Evolutionary conservation across 2,888 invertebrate species (phyloP).

Genomic region (Chaitophorus viminalis): DNA sequence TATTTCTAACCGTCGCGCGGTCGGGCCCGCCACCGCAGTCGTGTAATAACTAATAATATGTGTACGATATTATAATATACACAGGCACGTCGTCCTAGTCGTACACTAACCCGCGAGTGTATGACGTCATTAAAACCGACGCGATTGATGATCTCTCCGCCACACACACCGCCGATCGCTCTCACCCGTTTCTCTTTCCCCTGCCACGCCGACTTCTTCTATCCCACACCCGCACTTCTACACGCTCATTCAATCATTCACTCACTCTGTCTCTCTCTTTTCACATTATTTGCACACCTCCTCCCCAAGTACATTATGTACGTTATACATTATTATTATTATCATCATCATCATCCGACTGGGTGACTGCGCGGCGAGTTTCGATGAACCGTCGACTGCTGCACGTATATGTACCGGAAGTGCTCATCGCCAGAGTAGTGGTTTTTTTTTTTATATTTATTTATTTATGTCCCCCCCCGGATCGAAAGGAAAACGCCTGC

Average conservation of each 20-base stretch:
- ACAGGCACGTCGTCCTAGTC: background rate
- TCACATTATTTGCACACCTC: background rate
- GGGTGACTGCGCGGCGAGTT: conserved; percentile 12
- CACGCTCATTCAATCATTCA: too few species aligned
- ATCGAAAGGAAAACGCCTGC: background rate
- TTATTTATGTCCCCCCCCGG: background rate
- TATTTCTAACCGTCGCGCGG: conserved; percentile 43
- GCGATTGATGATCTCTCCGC: conserved; percentile 5
- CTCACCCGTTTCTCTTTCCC: background rate
- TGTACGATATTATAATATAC: background rate
- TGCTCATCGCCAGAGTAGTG: background rate
- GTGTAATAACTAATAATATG: background rate
- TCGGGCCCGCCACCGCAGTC: background rate
- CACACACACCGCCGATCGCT: background rate
- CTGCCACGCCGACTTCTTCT: background rate
- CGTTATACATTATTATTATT: background rate
- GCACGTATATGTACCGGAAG: background rate
- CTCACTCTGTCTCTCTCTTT: too few species aligned
- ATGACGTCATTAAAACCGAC: conserved; percentile 34
- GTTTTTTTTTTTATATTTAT: background rate
- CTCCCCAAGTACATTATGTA: background rate
- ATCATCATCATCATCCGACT: background rate
- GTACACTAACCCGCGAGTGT: background rate
- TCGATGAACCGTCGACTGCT: background rate
- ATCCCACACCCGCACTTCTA: background rate